Evolutionary conservation across 2,113 vertebrate species (phyloP), one percentile per base, ranked within the genome.

Genomic region (Sebastes schlegelii): DNA sequence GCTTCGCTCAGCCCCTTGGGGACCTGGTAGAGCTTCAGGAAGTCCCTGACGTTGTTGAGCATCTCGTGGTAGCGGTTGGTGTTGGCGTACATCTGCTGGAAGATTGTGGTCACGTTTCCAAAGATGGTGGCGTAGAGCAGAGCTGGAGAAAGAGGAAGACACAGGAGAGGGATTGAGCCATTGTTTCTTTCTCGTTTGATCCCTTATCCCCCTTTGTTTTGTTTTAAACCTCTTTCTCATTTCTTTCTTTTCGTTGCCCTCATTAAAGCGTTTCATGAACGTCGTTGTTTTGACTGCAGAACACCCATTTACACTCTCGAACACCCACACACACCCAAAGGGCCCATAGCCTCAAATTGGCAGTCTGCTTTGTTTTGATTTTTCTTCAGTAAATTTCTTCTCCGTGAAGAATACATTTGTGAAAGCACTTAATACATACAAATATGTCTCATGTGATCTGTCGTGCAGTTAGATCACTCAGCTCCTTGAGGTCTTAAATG

Each of bases 71-170:
- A 99, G 64, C 97, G 96, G 94, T 99, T 99, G 92, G 98, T 99
- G 95, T 99, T 98, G 88, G 98, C 98, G 84, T 98, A 99, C 98
- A 99, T 99, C 94, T 99, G 98, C 95, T 99, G 98, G 96, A 99
- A 99, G 95, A 99, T 99, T 83, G 98, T 99, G 74, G 98, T 99
- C 77, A 99, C 98, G 0, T 99, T 99, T 93, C 98, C 98, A 90
- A 99, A 99, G 95, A 99, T 99, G 92, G 98, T 99, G 95, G 98
- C 98, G 90, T 99, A 99, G 90, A 99, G 97, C 82, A 99, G 97
- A 91, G 98, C 98, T 99, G 11, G 43, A 55, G 19, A 34, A 4
- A 34, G 34, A 48, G 49, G 14, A 93, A 75, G 17, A 78, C 14
- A 3, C 68, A n/a, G 78, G 40, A 54, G 34, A 64, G 73, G 45